Evolutionary conservation across 1,140 invertebrate genomes (phyloP).

Genomic region (Gonatopus flavifemur): DNA sequence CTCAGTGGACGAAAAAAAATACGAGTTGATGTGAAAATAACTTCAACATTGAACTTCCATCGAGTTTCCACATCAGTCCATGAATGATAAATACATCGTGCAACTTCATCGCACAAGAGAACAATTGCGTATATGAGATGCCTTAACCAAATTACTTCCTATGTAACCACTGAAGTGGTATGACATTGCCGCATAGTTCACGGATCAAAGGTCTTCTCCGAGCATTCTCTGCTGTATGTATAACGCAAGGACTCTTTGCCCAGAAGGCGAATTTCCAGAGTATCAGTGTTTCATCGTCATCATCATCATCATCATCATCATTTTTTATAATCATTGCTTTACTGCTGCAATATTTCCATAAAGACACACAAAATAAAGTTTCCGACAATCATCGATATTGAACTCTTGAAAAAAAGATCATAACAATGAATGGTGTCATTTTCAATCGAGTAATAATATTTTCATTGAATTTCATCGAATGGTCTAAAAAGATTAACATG

Average conservation of each 20-base stretch:
- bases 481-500: constrained; percentile 24
- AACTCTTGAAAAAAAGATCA: constrained; percentile 10
- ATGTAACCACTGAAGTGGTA: constrained; percentile 31
- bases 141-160: constrained; percentile 39
- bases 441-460: constrained; percentile 17
- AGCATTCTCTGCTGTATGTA: constrained; percentile 30
- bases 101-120: constrained; percentile 19
- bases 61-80: too few species aligned
- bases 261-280: constrained; percentile 20
- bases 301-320: constrained; percentile 11
- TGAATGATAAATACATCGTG: too few species aligned
- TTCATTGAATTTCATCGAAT: constrained; percentile 1
- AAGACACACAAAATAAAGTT: constrained; percentile 1
- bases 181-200: constrained; percentile 35
- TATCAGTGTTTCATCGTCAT: constrained; percentile 22
- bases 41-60: too few species aligned
- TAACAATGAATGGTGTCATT: background rate
- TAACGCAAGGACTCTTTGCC: constrained; percentile 18
- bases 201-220: constrained; percentile 31
- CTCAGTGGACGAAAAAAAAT: too few species aligned
- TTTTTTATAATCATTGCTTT: constrained; percentile 14
- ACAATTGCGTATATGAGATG: constrained; percentile 33
- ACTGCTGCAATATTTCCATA: background rate
- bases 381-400: constrained; percentile 10
- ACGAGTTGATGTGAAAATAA: too few species aligned